Evolutionary conservation across 2,113 vertebrate genomes (phyloP).

Genomic region (Aldabrachelys gigantea): DNA sequence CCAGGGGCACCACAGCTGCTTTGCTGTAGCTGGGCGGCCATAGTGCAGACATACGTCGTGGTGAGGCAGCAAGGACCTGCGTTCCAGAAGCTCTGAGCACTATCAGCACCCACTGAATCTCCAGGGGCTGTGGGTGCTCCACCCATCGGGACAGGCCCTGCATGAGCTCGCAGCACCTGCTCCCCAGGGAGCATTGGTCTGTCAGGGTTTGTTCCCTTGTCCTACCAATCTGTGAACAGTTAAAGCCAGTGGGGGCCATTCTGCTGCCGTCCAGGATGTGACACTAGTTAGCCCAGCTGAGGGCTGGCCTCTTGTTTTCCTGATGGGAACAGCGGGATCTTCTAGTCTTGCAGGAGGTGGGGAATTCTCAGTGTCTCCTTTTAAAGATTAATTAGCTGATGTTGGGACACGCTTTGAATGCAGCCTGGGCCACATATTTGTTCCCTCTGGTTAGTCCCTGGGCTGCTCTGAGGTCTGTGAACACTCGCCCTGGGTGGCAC

Average conservation of each 20-base stretch:
- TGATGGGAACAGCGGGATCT: no score
- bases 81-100: no score
- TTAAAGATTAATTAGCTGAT: not conserved
- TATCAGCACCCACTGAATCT: not conserved
- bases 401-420: not conserved
- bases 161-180: not conserved
- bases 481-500: not conserved
- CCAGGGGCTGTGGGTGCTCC: not conserved
- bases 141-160: not conserved
- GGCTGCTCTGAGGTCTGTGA: not conserved
- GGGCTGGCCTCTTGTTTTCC: no score
- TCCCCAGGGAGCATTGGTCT: not conserved
- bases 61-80: not conserved
- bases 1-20: no score
- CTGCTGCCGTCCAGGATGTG: no score
- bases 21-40: no score
- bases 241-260: no score
- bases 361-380: no score
- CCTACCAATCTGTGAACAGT: no score
- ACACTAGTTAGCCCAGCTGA: no score
- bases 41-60: not conserved
- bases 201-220: not conserved
- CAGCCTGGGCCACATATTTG: no score
- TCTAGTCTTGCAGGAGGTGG: no score
- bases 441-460: not conserved